Conservation (phyloP, 37 sponge, comb jelly and placozoan species). For the Spongia lamella region DNA sequence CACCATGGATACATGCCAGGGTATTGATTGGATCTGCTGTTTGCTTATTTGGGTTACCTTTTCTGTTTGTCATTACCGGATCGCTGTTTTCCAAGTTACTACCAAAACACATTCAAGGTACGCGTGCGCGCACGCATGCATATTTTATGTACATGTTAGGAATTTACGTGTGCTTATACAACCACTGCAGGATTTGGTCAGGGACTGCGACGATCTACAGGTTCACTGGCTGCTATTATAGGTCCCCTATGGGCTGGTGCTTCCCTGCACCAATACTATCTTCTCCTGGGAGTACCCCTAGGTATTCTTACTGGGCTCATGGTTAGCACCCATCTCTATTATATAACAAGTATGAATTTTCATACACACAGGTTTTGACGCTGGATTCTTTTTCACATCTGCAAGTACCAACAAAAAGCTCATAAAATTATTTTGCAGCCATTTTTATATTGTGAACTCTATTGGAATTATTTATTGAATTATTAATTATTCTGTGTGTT, state of each 20-base stretch:
- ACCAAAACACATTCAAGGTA: slow-evolving; percentile 70
- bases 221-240: slow-evolving; percentile 70
- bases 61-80: slow-evolving; percentile 55
- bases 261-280: slow-evolving; percentile 22
- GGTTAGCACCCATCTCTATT: no score
- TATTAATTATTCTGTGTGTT: no score
- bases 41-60: slow-evolving; percentile 56
- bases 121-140: no score
- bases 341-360: no score
- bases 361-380: no score
- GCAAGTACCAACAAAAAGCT: no score
- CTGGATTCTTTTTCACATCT: no score
- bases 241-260: slow-evolving; percentile 90
- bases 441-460: no score
- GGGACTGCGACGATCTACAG: slow-evolving; percentile 71
- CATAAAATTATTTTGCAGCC: no score
- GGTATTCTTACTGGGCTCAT: slow-evolving; percentile 6
- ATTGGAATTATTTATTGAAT: no score
- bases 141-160: no score
- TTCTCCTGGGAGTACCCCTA: slow-evolving; percentile 44
- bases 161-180: no score
- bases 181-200: slow-evolving; percentile 74
- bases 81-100: slow-evolving; percentile 83
- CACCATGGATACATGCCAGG: slow-evolving; percentile 28
- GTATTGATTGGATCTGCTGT: slow-evolving; percentile 50